Percentiles rank a stretch among this genome's conserved stretches.
phyloP scores from a whole-genome alignment of 2,797 vertebrate species.

The Enteromius argenteus region DNA sequence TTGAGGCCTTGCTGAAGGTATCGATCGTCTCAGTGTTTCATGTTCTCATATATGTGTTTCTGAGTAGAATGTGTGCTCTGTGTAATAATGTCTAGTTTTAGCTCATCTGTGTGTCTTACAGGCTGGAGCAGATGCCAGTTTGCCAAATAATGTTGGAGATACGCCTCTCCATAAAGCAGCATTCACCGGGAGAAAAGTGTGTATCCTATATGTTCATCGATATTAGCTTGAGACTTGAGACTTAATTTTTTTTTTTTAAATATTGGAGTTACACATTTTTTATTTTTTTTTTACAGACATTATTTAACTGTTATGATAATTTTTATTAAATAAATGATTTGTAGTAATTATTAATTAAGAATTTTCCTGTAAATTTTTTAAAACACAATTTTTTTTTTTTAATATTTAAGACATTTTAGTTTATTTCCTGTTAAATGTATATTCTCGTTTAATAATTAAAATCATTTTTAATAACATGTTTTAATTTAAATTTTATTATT shows the following conservation, averaged over 20 bases:
- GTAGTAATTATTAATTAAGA: background rate
- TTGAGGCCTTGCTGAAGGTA: conserved; percentile 92
- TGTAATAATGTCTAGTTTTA: background rate
- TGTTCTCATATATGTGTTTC: background rate
- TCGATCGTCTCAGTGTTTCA: background rate
- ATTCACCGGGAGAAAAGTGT: conserved; percentile 95
- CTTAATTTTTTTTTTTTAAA: background rate
- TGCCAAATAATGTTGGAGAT: conserved; percentile 93
- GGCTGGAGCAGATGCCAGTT: conserved; percentile 90
- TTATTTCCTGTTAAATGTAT: background rate
- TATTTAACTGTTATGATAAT: background rate
- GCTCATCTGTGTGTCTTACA: conserved; percentile 66
- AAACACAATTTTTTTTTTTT: too few species aligned
- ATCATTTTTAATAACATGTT: background rate
- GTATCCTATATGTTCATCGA: background rate
- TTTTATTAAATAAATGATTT: too few species aligned
- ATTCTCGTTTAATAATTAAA: background rate
- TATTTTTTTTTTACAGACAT: too few species aligned
- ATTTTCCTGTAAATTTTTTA: background rate
- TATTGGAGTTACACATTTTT: background rate
- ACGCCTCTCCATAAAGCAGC: conserved; percentile 94
- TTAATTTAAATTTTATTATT: background rate
- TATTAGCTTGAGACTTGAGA: background rate
- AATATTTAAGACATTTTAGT: background rate
- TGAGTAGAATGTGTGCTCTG: background rate